Evolutionary conservation across 2,113 vertebrate species (phyloP), one percentile per base, ranked within the genome.

Genomic region (Caranx melampygus): DNA sequence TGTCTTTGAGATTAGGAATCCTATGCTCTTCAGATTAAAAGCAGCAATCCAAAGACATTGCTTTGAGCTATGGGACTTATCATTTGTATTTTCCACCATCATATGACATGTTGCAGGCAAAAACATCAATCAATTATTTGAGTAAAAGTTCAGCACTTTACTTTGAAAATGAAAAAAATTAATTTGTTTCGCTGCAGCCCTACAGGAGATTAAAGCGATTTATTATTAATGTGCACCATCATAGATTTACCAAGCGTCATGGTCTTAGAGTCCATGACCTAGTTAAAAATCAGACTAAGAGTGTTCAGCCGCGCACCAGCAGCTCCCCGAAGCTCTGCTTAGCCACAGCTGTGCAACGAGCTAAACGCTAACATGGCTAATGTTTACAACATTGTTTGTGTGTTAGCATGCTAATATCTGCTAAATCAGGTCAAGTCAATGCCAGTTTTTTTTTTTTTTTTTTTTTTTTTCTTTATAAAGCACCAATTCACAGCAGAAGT

Each of bases 231-330:
- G 44, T 12, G n/a, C 40, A 7, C 59, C 11, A 20, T 62, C 49
- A 10, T 34, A 16, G 42, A 15, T 60, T 67, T 37, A 62, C 20
- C 58, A 26, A 37, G 34, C 45, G 9, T 20, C 8, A 18, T 42
- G 14, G 35, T 74, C 59, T 62, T 18, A 33, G 63, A 54, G 60
- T 31, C 21, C 49, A 44, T 55, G 33, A 54, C 49, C 49, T 69
- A 54, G 18, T 69, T 69, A 40, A 52, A 49, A 54, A 66, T 34
- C 21, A 64, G 42, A n/a, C n/a, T 6, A 52, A 52, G n/a, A 8
- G 34, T 62, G 35, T 35, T 16, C 47, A 20, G 64, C 16, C 3
- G 18, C 12, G 11, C 9, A 21, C 15, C 37, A 40, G 45, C 9
- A 10, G 20, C 59, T 44, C 15, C 1, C 5, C 7, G 9, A 26